Base-by-base conservation (phyloP, 2,113 vertebrate genomes). In the Chloebia gouldiae region DNA sequence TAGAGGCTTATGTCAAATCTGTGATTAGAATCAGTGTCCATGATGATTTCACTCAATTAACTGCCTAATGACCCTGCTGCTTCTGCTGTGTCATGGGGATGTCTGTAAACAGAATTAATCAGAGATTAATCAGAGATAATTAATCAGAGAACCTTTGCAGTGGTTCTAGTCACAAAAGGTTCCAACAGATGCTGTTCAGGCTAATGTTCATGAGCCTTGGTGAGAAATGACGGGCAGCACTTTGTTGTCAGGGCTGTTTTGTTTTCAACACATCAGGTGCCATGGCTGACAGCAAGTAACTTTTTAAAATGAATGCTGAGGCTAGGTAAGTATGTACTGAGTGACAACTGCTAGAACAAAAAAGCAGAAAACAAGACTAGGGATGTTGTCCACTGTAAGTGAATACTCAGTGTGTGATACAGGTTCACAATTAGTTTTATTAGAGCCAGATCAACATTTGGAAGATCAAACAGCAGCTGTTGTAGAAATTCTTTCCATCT, bases 391-490 rank as follows among this genome's bases (percentile, higher is more conserved):
- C 90, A 73, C 87, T 87, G 4, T 13, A 15, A 90, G 90, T 35
- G 63, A 90, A 50, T 47, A 35, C 63, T 91, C 78, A 65, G 75
- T 77, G 86, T 96, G 88, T 28, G 57, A 96, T 94, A 94, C 94
- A 95, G 96, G 95, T 97, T 97, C 94, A 92, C 92, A 96, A 95
- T 95, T 97, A 93, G 75, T 94, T 97, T 97, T 95, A 96, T 97
- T 92, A 88, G 94, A 97, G 87, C 93, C 95, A 97, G 96, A 96
- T 91, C 94, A 92, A 96, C 92, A 92, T 97, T 97, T 96, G 92
- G 94, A 95, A 96, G 94, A 97, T 97, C 96, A 97, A 97, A 97
- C 87, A 90, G 94, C 96, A 96, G 93, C 96, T 96, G 96, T 91
- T 90, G 75, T 54, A 81, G 64, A 95, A 95, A 96, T 96, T 96